phyloP scores from a whole-genome alignment of 2,797 vertebrate species.

The Miichthys miiuy region DNA sequence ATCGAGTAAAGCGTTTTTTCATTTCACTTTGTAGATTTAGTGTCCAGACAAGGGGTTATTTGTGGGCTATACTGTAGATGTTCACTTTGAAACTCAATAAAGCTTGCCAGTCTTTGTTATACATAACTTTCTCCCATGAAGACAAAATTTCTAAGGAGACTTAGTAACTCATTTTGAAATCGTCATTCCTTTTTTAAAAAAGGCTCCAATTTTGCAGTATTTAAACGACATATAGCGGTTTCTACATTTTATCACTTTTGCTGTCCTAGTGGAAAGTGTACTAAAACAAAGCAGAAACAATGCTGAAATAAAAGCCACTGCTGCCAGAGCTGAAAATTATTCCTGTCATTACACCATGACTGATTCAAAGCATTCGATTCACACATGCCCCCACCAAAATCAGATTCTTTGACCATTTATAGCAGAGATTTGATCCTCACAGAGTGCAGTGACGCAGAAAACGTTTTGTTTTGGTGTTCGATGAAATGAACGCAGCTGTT shows the following conservation, averaged over 20 bases:
- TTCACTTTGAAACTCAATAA: slow-evolving; percentile 32
- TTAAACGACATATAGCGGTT: slow-evolving; percentile 23
- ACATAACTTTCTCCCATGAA: slow-evolving; percentile 18
- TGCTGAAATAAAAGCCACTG: slow-evolving; percentile 14
- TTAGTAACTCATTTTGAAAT: slow-evolving; percentile 8
- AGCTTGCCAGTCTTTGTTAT: slow-evolving; percentile 28
- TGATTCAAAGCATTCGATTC: slow-evolving; percentile 31
- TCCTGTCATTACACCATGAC: slow-evolving; percentile 21
- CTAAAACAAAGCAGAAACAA: slow-evolving; percentile 23
- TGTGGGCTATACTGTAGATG: slow-evolving; percentile 44
- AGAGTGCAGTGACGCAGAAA: slow-evolving; percentile 32
- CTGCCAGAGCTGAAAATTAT: slow-evolving; percentile 29
- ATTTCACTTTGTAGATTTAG: slow-evolving; percentile 34
- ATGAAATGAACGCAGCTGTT: slow-evolving; percentile 48
- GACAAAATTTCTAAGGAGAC: slow-evolving; percentile 6
- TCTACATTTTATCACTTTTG: slow-evolving; percentile 25
- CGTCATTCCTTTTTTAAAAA: slow-evolving; percentile 33
- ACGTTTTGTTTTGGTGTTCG: slow-evolving; percentile 33
- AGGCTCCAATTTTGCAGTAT: slow-evolving; percentile 39
- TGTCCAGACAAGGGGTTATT: slow-evolving; percentile 58
- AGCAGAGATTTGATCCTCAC: slow-evolving; percentile 36
- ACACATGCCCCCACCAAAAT: slow-evolving; percentile 10
- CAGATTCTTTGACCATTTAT: slow-evolving; percentile 58
- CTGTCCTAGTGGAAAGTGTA: slow-evolving; percentile 6
- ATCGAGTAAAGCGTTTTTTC: slow-evolving; percentile 11